Conservation (phyloP, 2,113 vertebrate species). For the Pomatostomus ruficeps region DNA sequence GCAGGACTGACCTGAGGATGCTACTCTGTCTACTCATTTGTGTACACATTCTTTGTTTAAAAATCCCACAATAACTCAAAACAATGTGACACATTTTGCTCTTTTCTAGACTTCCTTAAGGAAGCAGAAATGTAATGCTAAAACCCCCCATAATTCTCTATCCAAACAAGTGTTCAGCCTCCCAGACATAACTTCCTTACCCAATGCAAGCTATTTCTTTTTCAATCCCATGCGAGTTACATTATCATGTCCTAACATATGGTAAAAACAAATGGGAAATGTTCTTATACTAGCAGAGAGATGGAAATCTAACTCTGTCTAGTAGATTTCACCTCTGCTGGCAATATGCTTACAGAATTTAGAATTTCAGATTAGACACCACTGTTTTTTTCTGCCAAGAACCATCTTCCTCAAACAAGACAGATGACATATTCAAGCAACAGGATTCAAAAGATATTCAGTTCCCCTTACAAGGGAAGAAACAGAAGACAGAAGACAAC, state of each 20-base stretch:
- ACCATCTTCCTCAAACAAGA: background rate
- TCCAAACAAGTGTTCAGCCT: background rate
- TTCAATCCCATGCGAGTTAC: background rate
- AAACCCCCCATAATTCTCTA: background rate
- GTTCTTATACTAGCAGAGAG: background rate
- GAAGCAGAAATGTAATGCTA: background rate
- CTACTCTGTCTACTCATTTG: background rate
- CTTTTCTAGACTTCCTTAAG: background rate
- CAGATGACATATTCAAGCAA: constrained; percentile 20
- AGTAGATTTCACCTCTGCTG: background rate
- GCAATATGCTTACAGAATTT: constrained; percentile 25
- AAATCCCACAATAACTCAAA: background rate
- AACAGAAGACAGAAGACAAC: background rate
- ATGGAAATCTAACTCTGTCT: constrained; percentile 34
- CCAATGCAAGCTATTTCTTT: background rate
- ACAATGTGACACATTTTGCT: background rate
- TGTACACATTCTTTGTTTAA: background rate
- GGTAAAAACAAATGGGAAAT: constrained; percentile 4
- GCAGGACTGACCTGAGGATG: background rate
- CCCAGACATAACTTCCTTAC: background rate
- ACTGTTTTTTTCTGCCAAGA: background rate
- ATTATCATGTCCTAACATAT: background rate
- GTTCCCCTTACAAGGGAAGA: background rate
- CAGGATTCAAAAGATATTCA: background rate
- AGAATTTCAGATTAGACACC: constrained; percentile 38